Conservation (phyloP, 2,113 vertebrate genomes). For the Tamias sibiricus region DNA sequence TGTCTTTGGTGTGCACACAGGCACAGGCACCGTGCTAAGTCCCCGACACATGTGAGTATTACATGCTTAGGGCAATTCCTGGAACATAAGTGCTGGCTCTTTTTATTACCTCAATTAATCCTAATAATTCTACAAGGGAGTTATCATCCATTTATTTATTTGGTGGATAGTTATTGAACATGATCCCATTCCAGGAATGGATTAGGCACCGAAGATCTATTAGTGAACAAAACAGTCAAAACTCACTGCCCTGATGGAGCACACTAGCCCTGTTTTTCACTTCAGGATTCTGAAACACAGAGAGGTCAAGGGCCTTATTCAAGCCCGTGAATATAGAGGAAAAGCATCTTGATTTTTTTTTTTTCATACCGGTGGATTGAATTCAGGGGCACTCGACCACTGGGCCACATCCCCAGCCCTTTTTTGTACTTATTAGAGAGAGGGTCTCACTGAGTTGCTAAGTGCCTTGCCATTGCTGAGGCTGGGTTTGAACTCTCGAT, state of each 20-base stretch:
- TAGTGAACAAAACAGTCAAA: not conserved
- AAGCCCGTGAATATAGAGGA: not conserved
- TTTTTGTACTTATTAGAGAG: no score
- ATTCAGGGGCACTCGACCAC: no score
- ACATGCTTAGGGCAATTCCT: not conserved
- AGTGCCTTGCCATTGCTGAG: no score
- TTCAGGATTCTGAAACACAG: not conserved
- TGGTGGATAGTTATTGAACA: not conserved
- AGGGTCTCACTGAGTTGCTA: no score
- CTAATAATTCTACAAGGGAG: not conserved
- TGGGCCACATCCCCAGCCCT: no score
- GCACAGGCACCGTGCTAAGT: not conserved
- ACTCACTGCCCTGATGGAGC: not conserved
- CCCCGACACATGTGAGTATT: not conserved
- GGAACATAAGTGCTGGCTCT: fast-evolving
- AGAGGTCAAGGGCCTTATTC: not conserved
- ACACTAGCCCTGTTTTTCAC: not conserved
- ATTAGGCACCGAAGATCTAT: not conserved
- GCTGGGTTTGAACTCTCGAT: no score
- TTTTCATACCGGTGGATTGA: no score
- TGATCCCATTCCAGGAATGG: not conserved
- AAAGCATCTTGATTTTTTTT: no score
- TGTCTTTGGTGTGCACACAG: fast-evolving
- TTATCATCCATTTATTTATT: not conserved
- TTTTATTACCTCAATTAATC: not conserved